Percentiles rank a stretch among this genome's conserved stretches.
Conservation (phyloP, 2,113 vertebrate species). For the Oryzias curvinotus region DNA sequence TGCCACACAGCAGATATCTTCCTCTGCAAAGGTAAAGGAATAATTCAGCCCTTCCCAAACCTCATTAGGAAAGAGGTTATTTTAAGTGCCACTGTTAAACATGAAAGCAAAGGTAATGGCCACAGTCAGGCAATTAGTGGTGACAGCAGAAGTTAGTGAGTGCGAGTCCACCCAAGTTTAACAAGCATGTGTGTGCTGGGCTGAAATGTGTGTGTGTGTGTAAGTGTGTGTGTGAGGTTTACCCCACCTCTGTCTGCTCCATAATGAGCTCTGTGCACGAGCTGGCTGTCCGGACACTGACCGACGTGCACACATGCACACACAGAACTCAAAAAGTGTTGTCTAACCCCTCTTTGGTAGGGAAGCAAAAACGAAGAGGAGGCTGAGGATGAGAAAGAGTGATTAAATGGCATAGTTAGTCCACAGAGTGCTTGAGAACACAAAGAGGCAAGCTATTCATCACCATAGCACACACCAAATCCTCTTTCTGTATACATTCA, state of each 20-base stretch:
- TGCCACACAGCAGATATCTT: not conserved
- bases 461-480: slow-evolving; percentile 40
- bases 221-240: slow-evolving; percentile 58
- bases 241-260: slow-evolving; percentile 49
- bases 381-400: slow-evolving; percentile 39
- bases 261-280: slow-evolving; percentile 56
- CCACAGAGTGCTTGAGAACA: slow-evolving; percentile 62
- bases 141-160: slow-evolving; percentile 36
- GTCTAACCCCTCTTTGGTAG: slow-evolving; percentile 41
- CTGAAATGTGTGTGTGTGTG: not conserved
- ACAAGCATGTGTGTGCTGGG: slow-evolving; percentile 43
- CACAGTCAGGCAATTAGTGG: slow-evolving; percentile 47
- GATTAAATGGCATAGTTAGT: slow-evolving; percentile 71
- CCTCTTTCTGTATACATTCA: slow-evolving; percentile 13
- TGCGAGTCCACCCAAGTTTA: slow-evolving; percentile 34
- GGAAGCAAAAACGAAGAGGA: slow-evolving; percentile 41
- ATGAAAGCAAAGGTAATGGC: slow-evolving; percentile 46
- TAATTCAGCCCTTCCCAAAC: slow-evolving; percentile 16
- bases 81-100: slow-evolving; percentile 45
- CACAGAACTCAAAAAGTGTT: slow-evolving; percentile 40
- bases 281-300: slow-evolving; percentile 59
- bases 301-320: slow-evolving; percentile 30
- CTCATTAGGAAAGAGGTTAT: slow-evolving; percentile 43
- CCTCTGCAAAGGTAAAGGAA: slow-evolving; percentile 18
- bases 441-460: slow-evolving; percentile 62